Evolutionary conservation across 2,888 invertebrate genomes (phyloP).

Genomic region (Xanthia togata): DNA sequence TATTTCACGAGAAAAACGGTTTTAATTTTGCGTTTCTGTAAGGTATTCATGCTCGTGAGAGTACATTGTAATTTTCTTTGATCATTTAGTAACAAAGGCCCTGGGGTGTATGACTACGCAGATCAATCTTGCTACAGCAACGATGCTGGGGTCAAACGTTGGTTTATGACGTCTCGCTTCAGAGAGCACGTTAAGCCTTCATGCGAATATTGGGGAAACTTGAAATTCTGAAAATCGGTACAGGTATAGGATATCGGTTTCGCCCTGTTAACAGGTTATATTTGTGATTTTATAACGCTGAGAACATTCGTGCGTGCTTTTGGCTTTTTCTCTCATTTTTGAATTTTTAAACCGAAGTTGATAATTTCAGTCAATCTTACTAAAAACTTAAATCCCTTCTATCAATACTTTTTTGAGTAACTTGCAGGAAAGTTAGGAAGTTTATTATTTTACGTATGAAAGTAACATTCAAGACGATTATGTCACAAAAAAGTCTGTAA

Average conservation of each 20-base stretch:
- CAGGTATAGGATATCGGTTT: background rate
- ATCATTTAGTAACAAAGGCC: slow-evolving; percentile 25
- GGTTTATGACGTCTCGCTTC: background rate
- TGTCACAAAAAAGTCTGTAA: too few species aligned
- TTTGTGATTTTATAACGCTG: background rate
- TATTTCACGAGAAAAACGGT: too few species aligned
- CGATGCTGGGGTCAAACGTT: slow-evolving; percentile 22
- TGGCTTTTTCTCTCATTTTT: background rate
- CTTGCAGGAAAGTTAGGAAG: too few species aligned
- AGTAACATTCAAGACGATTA: too few species aligned
- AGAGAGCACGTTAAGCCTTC: slow-evolving; percentile 7
- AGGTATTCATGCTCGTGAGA: too few species aligned
- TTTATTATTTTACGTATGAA: too few species aligned
- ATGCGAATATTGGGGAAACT: slow-evolving; percentile 17
- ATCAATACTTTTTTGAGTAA: too few species aligned
- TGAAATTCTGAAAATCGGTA: slow-evolving; percentile 22
- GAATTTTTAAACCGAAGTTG: too few species aligned
- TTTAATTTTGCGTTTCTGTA: too few species aligned
- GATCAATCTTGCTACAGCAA: slow-evolving; percentile 15
- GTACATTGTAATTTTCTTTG: slow-evolving; percentile 37
- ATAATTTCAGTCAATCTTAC: too few species aligned
- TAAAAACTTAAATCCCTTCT: too few species aligned
- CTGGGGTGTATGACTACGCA: slow-evolving; percentile 11
- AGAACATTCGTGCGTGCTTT: background rate
- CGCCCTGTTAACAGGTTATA: background rate